Evolutionary conservation across 2,797 vertebrate species (phyloP).

Genomic region (Orientallactaga sibirica): DNA sequence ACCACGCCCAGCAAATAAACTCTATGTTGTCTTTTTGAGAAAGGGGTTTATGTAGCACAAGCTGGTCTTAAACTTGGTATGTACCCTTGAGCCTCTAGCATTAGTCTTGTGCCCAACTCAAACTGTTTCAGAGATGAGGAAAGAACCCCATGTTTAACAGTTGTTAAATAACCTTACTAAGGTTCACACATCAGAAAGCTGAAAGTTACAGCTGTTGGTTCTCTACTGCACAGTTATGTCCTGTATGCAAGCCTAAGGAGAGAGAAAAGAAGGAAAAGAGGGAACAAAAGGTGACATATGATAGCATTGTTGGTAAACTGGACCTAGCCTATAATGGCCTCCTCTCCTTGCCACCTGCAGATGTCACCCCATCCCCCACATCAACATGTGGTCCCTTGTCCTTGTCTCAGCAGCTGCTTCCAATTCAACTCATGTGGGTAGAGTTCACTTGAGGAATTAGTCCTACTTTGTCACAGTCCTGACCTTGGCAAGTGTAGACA

Average conservation of each 20-base stretch:
- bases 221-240: neutral
- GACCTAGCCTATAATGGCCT: constrained; percentile 22
- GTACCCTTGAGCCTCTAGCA: too few relatives aligned
- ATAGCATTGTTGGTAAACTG: constrained; percentile 49
- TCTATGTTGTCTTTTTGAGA: too few relatives aligned
- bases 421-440: constrained; percentile 44
- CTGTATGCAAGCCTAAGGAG: constrained; percentile 7
- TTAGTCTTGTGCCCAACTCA: too few relatives aligned
- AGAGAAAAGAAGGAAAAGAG: too few relatives aligned
- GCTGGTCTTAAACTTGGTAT: too few relatives aligned
- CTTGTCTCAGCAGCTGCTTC: constrained; percentile 55
- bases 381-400: constrained; percentile 1
- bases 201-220: constrained; percentile 9
- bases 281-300: neutral
- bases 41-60: too few relatives aligned
- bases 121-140: too few relatives aligned
- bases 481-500: constrained; percentile 37
- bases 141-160: neutral
- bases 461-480: constrained; percentile 44
- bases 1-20: too few relatives aligned
- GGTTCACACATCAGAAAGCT: constrained; percentile 43
- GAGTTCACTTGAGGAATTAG: constrained; percentile 14
- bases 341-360: constrained; percentile 28
- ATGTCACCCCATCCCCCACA: too few relatives aligned
- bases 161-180: constrained; percentile 37